These are phyloP conservation scores for Mesoligia furuncula DNA, from an alignment of 2,888 invertebrate genomes.

Conservation along the genomic window DNA sequence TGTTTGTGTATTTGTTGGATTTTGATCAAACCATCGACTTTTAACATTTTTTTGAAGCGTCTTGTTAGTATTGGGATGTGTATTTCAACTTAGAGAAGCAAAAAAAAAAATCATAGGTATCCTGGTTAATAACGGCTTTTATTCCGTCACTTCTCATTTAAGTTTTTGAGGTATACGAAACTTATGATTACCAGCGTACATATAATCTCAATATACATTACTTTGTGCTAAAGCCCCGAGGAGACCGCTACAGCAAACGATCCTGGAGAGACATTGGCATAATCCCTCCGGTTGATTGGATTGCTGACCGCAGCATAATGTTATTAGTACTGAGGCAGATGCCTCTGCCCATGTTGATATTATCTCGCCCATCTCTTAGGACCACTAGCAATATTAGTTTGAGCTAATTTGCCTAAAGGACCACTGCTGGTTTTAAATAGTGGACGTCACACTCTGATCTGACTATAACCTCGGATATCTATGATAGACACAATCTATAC, in stretches of 20 bases:
- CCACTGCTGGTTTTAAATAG: conserved; percentile 3
- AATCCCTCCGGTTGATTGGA: conserved; percentile 55
- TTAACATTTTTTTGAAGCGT: too few species aligned
- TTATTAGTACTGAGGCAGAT: conserved; percentile 51
- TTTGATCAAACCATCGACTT: too few species aligned
- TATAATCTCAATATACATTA: conserved; percentile 25
- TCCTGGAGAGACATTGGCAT: conserved; percentile 43
- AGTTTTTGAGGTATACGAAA: background rate
- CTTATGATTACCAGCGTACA: background rate
- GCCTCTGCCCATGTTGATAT: conserved; percentile 33
- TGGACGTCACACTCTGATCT: background rate
- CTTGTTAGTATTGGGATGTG: too few species aligned
- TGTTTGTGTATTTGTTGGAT: too few species aligned
- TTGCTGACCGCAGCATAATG: conserved; percentile 53
- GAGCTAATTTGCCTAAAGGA: conserved; percentile 7
- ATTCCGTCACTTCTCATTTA: background rate
- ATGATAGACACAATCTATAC: background rate
- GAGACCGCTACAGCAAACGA: conserved; percentile 33
- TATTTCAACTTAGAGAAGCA: too few species aligned
- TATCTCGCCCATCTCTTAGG: conserved; percentile 31
- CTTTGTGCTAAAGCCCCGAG: conserved; percentile 2
- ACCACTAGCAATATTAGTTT: conserved; percentile 39
- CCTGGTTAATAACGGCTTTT: too few species aligned
- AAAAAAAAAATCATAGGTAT: too few species aligned
- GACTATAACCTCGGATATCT: too few species aligned